Evolutionary conservation across 2,797 vertebrate species (phyloP), one percentile per base, ranked within the genome.

Genomic region (Hydrolagus colliei): DNA sequence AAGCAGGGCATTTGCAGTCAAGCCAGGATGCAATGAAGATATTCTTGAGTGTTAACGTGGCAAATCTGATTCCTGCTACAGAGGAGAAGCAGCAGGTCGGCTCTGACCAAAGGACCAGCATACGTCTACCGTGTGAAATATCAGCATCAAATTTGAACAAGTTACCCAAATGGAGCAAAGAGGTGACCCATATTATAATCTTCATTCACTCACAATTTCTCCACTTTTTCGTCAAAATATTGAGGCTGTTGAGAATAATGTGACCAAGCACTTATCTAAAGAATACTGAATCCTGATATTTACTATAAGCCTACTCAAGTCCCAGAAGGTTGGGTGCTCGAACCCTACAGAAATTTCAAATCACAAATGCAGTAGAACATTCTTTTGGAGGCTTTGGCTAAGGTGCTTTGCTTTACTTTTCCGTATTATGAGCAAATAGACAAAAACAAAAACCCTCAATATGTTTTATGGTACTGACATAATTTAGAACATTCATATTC

Each of bases 61-160:
- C 20, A 77, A 61, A 12, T 76, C 35, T 77, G 9, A 61, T 77
- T n/a, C 52, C 41, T 84, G 32, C 65, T 67, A n/a, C 65, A 84
- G 79, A n/a, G 65, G 41, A 65, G 79, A 71, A 35, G 63, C 65
- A 84, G 65, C 67, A n/a, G 35, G 71, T 84, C 63, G 65, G 63
- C 20, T 27, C 79, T 41, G 32, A 84, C 32, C 9, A 52, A 2
- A 63, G 27, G 71, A 1, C 9, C 71, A 84, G 71, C 35, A 4
- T 65, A 84, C 67, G 79, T 10, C 16, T 41, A 84, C 79, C 68
- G 71, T 10, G 14, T 84, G 8, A 16, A 77, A 61, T 41, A 20
- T 10, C 75, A 77, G 0, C 12, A 12, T 20, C 52, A 71, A 16
- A 16, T 20, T 4, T 63, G 20, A 41, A 20, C n/a, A 84, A 67